Evolutionary conservation across 1,140 invertebrate genomes (phyloP).

Genomic region (Drosophila mauritiana): DNA sequence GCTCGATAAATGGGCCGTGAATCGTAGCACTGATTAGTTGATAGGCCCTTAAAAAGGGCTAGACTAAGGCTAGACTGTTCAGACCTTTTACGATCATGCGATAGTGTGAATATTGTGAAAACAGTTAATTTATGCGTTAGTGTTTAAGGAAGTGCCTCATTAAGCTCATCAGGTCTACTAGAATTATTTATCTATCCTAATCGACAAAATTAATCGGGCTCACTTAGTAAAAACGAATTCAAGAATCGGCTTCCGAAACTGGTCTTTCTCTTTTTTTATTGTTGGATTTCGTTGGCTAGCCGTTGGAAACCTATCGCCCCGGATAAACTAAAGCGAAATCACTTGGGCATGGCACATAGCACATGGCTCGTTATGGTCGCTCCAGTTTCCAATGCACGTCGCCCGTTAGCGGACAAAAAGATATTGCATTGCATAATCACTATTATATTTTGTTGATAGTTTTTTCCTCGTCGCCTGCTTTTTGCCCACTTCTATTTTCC

Average conservation of each 20-base stretch:
- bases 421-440: slow-evolving; percentile 71
- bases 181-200: no score
- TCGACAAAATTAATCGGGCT: neutral
- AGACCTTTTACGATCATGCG: no score
- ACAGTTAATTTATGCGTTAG: no score
- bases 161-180: no score
- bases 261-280: neutral
- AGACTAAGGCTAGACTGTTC: no score
- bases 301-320: slow-evolving; percentile 23
- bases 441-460: slow-evolving; percentile 68
- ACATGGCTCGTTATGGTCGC: slow-evolving; percentile 46
- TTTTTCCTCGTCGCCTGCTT: slow-evolving; percentile 28
- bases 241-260: neutral
- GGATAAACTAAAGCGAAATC: slow-evolving; percentile 31
- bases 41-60: no score
- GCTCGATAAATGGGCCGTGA: no score
- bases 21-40: no score
- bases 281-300: slow-evolving; percentile 3
- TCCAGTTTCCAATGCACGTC: slow-evolving; percentile 78
- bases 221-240: slow-evolving; percentile 18
- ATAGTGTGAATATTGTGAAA: no score
- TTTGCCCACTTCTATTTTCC: slow-evolving; percentile 26
- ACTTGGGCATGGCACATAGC: slow-evolving; percentile 51
- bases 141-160: no score
- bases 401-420: slow-evolving; percentile 61